phyloP scores from a whole-genome alignment of 2,113 vertebrate species.

The Dendrocopos noguchii region DNA sequence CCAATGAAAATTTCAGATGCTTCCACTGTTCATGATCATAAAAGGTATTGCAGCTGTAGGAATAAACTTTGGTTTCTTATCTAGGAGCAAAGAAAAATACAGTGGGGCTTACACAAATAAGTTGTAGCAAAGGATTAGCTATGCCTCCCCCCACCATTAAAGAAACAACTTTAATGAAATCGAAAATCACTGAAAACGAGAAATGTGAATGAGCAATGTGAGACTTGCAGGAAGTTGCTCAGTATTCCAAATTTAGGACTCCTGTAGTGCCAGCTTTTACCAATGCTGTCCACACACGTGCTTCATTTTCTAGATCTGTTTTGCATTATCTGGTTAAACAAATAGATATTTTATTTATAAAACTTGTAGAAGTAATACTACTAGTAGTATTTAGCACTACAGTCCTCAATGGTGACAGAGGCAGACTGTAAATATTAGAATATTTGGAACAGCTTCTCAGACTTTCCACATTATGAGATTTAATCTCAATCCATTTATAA shows the following conservation, averaged over 20 bases:
- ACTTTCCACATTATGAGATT: neutral
- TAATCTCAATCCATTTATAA: neutral
- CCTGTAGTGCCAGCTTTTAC: neutral
- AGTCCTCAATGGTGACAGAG: neutral
- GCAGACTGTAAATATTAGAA: neutral
- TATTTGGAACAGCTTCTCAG: neutral
- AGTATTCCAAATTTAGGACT: neutral
- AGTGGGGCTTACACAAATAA: neutral
- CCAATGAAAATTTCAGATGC: neutral
- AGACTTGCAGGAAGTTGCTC: neutral
- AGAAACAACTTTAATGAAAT: neutral
- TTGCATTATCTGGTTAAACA: neutral
- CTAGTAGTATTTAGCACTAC: neutral
- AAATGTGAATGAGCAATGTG: neutral
- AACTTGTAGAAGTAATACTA: neutral
- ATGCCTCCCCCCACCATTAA: neutral
- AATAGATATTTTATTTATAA: neutral
- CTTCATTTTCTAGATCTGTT: neutral
- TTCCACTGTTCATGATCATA: neutral
- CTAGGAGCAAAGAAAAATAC: neutral
- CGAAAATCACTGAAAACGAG: neutral
- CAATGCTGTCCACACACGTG: neutral
- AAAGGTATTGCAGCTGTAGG: neutral
- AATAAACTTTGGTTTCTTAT: neutral
- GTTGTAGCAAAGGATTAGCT: neutral